These are phyloP conservation scores for Serrognathus titanus DNA, from an alignment of 2,888 invertebrate genomes.

Conservation along the genomic window DNA sequence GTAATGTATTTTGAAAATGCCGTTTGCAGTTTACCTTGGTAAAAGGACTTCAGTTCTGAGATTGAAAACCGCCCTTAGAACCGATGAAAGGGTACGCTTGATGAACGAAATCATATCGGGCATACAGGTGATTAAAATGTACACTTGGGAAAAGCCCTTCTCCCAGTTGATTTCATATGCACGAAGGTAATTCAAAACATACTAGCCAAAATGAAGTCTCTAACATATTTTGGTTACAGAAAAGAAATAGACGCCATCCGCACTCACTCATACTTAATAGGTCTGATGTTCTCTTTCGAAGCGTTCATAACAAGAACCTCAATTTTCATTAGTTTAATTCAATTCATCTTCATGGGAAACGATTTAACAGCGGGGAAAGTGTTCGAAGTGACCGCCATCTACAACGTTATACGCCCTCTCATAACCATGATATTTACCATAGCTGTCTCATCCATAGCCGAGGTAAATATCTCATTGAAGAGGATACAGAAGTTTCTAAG, in stretches of 20 bases:
- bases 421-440: slow-evolving; percentile 91
- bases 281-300: slow-evolving; percentile 75
- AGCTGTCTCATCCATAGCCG: slow-evolving; percentile 77
- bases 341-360: slow-evolving; percentile 68
- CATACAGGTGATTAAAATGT: slow-evolving; percentile 92
- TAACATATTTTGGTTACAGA: slow-evolving; percentile 45
- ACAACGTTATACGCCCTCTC: slow-evolving; percentile 80
- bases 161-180: slow-evolving; percentile 75
- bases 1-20: too few species aligned
- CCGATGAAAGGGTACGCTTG: slow-evolving; percentile 63
- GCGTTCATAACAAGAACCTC: slow-evolving; percentile 87
- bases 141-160: slow-evolving; percentile 93
- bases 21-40: slow-evolving; percentile 42
- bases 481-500: slow-evolving; percentile 62
- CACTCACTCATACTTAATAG: slow-evolving; percentile 72
- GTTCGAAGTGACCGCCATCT: slow-evolving; percentile 86
- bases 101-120: slow-evolving; percentile 74
- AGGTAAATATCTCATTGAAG: slow-evolving; percentile 71
- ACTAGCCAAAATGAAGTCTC: background rate
- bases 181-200: slow-evolving; percentile 54
- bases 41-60: slow-evolving; percentile 44
- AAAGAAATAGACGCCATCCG: slow-evolving; percentile 71
- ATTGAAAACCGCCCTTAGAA: slow-evolving; percentile 57
- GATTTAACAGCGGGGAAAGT: slow-evolving; percentile 78
- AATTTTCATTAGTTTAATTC: slow-evolving; percentile 78